phyloP scores from a whole-genome alignment of 2,113 vertebrate genomes.

The Martes martes region DNA sequence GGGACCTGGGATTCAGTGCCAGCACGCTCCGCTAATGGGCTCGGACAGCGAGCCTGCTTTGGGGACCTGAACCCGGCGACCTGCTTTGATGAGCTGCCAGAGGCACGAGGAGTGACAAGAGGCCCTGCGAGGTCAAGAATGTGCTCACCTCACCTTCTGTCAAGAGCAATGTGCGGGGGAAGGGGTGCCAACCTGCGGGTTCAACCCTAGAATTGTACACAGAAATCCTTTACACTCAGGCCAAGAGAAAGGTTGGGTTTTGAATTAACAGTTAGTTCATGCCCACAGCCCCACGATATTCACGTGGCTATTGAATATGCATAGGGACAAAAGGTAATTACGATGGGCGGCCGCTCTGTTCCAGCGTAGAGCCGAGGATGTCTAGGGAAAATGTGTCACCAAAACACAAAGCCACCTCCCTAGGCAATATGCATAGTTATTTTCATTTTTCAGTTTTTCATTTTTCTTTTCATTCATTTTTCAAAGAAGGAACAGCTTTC shows the following conservation, averaged over 20 bases:
- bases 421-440: not conserved
- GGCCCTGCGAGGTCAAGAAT: not conserved
- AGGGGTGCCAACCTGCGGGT: not conserved
- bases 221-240: not conserved
- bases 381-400: not conserved
- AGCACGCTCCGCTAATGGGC: not conserved
- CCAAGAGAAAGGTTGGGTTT: not conserved
- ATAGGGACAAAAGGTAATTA: not conserved
- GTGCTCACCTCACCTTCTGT: not conserved
- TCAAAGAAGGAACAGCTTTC: not conserved
- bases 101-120: not conserved
- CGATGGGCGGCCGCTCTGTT: not conserved
- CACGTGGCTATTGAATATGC: not conserved
- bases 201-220: not conserved
- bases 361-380: not conserved
- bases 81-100: not conserved
- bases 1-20: not conserved
- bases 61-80: not conserved
- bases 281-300: not conserved
- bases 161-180: not conserved
- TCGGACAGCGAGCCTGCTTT: not conserved
- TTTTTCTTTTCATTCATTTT: not conserved
- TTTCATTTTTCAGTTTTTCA: too few relatives aligned
- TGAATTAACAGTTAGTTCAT: not conserved
- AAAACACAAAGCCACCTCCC: not conserved